These are phyloP conservation scores for Mechanitis mazaeus DNA, from an alignment of 2,888 invertebrate species.

Conservation along the genomic window DNA sequence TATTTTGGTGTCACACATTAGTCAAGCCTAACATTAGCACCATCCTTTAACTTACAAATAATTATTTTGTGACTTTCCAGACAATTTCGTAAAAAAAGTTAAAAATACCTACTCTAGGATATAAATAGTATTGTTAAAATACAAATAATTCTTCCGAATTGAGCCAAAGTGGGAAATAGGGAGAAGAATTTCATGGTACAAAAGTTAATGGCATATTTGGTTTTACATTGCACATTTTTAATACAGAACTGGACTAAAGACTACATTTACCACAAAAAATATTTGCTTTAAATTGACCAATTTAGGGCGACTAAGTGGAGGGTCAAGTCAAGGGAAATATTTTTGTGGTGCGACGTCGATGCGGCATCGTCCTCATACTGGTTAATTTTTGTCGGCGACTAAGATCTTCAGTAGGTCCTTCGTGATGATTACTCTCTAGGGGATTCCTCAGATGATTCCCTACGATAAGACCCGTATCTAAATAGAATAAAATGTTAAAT, in stretches of 20 bases:
- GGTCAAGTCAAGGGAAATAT: conserved; percentile 64
- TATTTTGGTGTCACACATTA: conserved; percentile 75
- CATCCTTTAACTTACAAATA: conserved; percentile 71
- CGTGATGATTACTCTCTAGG: conserved; percentile 19
- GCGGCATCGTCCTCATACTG: conserved; percentile 40
- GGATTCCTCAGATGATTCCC: conserved; percentile 35
- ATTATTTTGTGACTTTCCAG: conserved; percentile 74
- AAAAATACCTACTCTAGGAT: conserved; percentile 75
- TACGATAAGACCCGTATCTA: conserved; percentile 55
- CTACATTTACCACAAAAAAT: conserved; percentile 58
- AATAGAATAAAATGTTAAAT: not conserved
- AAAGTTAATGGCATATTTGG: conserved; percentile 74
- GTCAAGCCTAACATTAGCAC: conserved; percentile 75
- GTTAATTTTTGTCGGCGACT: conserved; percentile 39
- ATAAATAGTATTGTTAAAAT: conserved; percentile 70
- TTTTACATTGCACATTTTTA: conserved; percentile 74
- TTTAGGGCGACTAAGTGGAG: conserved; percentile 53
- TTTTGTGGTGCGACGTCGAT: conserved; percentile 49
- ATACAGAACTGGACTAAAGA: conserved; percentile 63
- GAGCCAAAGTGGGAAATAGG: conserved; percentile 64
- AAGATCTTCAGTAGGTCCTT: conserved; percentile 31
- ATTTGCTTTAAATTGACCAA: conserved; percentile 57
- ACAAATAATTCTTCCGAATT: conserved; percentile 68
- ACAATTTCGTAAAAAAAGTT: conserved; percentile 74
- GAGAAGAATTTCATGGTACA: conserved; percentile 59